Evolutionary conservation across 1,140 invertebrate species (phyloP), one percentile per base, ranked within the genome.

Genomic region (Euura lappo): DNA sequence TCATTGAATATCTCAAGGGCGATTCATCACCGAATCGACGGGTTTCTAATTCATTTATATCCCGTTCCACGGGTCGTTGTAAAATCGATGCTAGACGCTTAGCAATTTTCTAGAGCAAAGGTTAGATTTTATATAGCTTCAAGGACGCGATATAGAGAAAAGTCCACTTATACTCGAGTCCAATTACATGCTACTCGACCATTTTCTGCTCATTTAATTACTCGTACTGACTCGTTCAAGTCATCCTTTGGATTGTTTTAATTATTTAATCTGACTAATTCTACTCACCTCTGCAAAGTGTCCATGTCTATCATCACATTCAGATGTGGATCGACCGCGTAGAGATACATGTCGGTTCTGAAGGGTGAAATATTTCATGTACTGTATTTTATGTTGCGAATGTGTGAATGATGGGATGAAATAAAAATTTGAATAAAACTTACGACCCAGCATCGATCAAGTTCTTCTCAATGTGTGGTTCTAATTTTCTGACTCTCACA

Each of bases 331-430:
- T 96, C 94, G 6, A 96, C 93, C 1, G 93, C 95, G 80, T 96
- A 96, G 47, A 96, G 88, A 75, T 94, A 96, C 85, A 96, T 89
- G 77, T 96, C 94, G 44, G 94, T 96, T 44, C 94, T 95, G 85
- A 77, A 91, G 73, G 67, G 47, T 66, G 72, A 76, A 75, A 47
- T 69, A 60, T n/a, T 70, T 46, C 45, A 28, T 1, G 44, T 64
- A 28, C 10, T 67, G 74, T 69, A 68, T 71, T 42, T 13, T 6
- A 10, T 45, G 64, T 45, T 1, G 44, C 67, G 13, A 65, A 10
- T 71, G 43, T 43, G 11, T 42, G 11, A 44, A 46, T 64, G 8
- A 44, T 66, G 7, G 28, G 7, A 65, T 44, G 72, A 76, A 77
- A 70, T 45, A 71, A 64, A 65, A 68, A 75, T 74, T 28, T 28